A percentile compares a stretch with the other conserved stretches of the same genome.
Conservation (phyloP, 2,113 vertebrate genomes). For the Progne subis region DNA sequence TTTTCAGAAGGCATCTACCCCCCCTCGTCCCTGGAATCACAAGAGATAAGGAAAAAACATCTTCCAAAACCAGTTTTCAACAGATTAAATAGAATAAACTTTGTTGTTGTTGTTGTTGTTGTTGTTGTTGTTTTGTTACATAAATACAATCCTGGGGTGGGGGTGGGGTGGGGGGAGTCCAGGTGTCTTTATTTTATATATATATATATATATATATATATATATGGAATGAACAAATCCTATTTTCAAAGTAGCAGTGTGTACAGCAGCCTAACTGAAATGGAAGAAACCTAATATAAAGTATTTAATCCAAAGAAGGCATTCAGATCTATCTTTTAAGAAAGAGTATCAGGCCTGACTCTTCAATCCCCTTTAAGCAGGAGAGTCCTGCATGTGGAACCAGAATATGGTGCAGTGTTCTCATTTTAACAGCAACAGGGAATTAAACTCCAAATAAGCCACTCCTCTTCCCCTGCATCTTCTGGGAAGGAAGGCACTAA, state of each 20-base stretch:
- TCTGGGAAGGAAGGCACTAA: background rate
- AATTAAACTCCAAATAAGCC: background rate
- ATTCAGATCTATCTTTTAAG: background rate
- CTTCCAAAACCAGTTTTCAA: too few relatives aligned
- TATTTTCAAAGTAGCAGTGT: background rate
- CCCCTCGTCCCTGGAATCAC: too few relatives aligned
- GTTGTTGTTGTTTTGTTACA: too few relatives aligned
- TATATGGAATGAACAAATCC: background rate
- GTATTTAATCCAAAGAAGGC: background rate
- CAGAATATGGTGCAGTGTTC: background rate
- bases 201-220: background rate
- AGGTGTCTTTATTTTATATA: too few relatives aligned
- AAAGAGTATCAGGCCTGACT: background rate
- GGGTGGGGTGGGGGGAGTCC: too few relatives aligned
- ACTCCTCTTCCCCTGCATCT: background rate
- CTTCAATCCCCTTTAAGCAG: background rate
- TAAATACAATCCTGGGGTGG: too few relatives aligned
- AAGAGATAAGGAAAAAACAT: too few relatives aligned
- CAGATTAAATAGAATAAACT: too few relatives aligned
- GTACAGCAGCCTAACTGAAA: background rate
- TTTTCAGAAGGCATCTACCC: too few relatives aligned
- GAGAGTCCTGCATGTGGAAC: background rate
- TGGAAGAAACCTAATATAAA: background rate
- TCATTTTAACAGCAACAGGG: background rate
- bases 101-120: too few relatives aligned